Evolutionary conservation across 2,888 invertebrate species (phyloP).

Genomic region (Endotricha flammealis): DNA sequence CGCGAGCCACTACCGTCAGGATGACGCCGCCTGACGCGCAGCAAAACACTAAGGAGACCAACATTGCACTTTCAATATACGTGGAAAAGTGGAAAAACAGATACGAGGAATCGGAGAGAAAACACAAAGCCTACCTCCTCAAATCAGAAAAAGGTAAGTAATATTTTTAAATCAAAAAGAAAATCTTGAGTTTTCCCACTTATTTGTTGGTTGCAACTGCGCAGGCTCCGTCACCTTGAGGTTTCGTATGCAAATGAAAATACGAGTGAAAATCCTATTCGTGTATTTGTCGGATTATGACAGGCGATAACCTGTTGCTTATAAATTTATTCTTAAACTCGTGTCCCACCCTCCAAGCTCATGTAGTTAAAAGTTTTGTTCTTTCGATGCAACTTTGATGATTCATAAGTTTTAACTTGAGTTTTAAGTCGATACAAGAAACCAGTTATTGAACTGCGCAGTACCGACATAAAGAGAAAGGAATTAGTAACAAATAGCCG

Average conservation of each 20-base stretch:
- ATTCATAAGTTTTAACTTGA: slow-evolving; percentile 18
- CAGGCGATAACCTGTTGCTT: slow-evolving; percentile 71
- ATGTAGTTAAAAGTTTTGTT: slow-evolving; percentile 22
- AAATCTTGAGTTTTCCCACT: slow-evolving; percentile 32
- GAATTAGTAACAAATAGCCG: slow-evolving; percentile 6
- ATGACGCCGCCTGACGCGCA: slow-evolving; percentile 74
- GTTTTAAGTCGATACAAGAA: slow-evolving; percentile 23
- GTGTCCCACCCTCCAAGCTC: slow-evolving; percentile 35
- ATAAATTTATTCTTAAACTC: slow-evolving; percentile 60
- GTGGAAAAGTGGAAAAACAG: slow-evolving; percentile 82
- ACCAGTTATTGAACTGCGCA: slow-evolving; percentile 38
- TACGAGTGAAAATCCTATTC: slow-evolving; percentile 61
- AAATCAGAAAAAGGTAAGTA: slow-evolving; percentile 84
- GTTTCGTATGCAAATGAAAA: slow-evolving; percentile 62
- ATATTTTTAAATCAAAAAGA: slow-evolving; percentile 24
- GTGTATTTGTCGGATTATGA: slow-evolving; percentile 68
- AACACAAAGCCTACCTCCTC: slow-evolving; percentile 81
- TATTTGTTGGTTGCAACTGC: slow-evolving; percentile 39
- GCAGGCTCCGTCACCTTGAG: slow-evolving; percentile 53
- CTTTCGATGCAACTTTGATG: slow-evolving; percentile 22
- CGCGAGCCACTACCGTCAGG: slow-evolving; percentile 70
- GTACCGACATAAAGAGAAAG: slow-evolving; percentile 22
- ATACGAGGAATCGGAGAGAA: slow-evolving; percentile 84
- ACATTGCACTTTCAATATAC: slow-evolving; percentile 69
- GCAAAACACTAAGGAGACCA: slow-evolving; percentile 67